These are phyloP conservation scores for Lycocerus yunnanus DNA, from an alignment of 2,888 invertebrate species.

Conservation along the genomic window DNA sequence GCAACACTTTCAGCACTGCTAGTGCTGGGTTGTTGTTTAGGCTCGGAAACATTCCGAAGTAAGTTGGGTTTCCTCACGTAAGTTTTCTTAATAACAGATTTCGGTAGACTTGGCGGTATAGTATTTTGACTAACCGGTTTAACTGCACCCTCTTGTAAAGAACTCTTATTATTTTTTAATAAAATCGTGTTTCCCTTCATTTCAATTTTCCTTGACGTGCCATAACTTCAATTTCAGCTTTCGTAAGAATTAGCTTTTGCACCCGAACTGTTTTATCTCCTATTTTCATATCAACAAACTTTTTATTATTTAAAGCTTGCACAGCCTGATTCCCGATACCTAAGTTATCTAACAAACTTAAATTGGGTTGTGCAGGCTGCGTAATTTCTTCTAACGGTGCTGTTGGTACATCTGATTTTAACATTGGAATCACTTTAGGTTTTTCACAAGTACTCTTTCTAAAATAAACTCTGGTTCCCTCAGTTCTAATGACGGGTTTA, in stretches of 20 bases:
- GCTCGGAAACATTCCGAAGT: neutral
- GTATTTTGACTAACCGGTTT: neutral
- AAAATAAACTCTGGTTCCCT: slow-evolving; percentile 52
- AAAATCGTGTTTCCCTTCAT: slow-evolving; percentile 58
- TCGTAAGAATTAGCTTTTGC: slow-evolving; percentile 69
- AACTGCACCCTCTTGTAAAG: neutral
- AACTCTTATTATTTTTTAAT: slow-evolving; percentile 35
- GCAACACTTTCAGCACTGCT: neutral
- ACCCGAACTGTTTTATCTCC: slow-evolving; percentile 67
- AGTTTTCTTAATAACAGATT: slow-evolving; percentile 34
- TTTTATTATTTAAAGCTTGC: slow-evolving; percentile 45
- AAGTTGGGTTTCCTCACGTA: slow-evolving; percentile 31
- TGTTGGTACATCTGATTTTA: slow-evolving; percentile 26
- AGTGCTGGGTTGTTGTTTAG: neutral
- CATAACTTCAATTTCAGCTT: slow-evolving; percentile 69
- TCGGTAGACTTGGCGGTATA: slow-evolving; percentile 6
- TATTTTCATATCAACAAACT: slow-evolving; percentile 51
- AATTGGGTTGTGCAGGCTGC: slow-evolving; percentile 26
- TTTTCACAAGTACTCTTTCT: slow-evolving; percentile 35
- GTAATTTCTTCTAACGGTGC: slow-evolving; percentile 38
- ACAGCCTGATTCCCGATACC: slow-evolving; percentile 43
- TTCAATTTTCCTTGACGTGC: slow-evolving; percentile 67
- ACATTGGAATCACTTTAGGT: slow-evolving; percentile 27
- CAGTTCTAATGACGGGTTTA: slow-evolving; percentile 53
- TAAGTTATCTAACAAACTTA: slow-evolving; percentile 39